Evolutionary conservation across 2,888 invertebrate genomes (phyloP), one percentile per base, ranked within the genome.

Genomic region (Anoplius nigerrimus): DNA sequence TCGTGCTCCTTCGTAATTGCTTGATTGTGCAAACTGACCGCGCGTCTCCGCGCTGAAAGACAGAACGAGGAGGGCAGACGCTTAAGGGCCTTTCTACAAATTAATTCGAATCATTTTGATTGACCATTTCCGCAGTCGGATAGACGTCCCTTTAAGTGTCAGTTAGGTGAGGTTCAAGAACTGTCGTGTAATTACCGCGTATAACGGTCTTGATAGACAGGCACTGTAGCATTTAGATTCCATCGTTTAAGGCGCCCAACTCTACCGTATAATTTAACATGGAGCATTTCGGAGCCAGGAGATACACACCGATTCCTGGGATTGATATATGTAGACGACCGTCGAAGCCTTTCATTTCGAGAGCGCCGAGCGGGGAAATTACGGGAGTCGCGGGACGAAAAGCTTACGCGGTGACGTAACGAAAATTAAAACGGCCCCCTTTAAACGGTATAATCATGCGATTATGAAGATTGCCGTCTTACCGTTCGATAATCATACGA

Each of bases 71-170:
- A 21, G 16, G 5, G 8, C n/a, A 55, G 13, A 8, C 16, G 27
- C 13, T 43, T 20, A 20, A 56, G 20, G 42, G 42, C 18, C 11
- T 51, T 68, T 62, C 51, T 64, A 73, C 59, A 79, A 81, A 82
- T 83, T 80, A 82, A 83, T 84, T 82, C 79, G 76, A 83, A 83
- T 84, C 76, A 83, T 79, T 82, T 81, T 80, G 83, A 86, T 84
- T 68, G 79, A 81, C 72, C 66, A 80, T 80, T 85, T 86, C 80
- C 83, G 81, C 73, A 42, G 57, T 56, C 64, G 67, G 58, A 66
- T 57, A 69, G 66, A 63, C 55, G 55, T 61, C 62, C 11, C 46
- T 53, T 20, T 15, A 15, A 62, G 51, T 48, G 65, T 69, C 66
- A 61, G 75, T 66, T 66, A 55, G 46, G 18, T 42, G 57, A 18